Conservation (phyloP, 2,888 invertebrate species). For the Drosophila neonasuta region DNA sequence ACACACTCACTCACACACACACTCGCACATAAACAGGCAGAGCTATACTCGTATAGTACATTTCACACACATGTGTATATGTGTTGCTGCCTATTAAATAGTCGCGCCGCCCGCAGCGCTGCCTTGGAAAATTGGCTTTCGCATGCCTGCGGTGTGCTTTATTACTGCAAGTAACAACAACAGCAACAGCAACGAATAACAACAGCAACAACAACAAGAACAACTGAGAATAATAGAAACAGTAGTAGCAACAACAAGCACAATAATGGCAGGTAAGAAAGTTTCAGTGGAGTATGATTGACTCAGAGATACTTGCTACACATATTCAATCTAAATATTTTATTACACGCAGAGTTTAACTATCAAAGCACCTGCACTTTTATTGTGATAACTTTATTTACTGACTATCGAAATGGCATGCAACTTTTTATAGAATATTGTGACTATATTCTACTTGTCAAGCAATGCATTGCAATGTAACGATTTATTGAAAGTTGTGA, state of each 20-base stretch:
- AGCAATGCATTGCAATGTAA: no score
- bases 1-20: conserved; percentile 2
- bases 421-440: background rate
- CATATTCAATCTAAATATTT: no score
- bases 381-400: no score
- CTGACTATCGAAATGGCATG: background rate
- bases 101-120: conserved; percentile 62
- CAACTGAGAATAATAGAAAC: background rate
- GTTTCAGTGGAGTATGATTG: background rate
- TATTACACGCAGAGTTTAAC: no score
- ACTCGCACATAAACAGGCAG: background rate
- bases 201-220: conserved; percentile 25
- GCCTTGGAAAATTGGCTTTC: conserved; percentile 71
- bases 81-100: conserved; percentile 59
- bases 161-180: conserved; percentile 54
- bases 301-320: background rate
- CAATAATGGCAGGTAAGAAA: conserved; percentile 1
- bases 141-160: conserved; percentile 69
- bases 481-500: no score
- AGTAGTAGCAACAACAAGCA: background rate
- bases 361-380: no score
- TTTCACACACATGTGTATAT: conserved; percentile 9
- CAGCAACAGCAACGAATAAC: conserved; percentile 2
- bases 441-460: no score
- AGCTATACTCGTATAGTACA: background rate